These are phyloP conservation scores for Agapornis roseicollis DNA, from an alignment of 2,113 vertebrate genomes.

Conservation along the genomic window DNA sequence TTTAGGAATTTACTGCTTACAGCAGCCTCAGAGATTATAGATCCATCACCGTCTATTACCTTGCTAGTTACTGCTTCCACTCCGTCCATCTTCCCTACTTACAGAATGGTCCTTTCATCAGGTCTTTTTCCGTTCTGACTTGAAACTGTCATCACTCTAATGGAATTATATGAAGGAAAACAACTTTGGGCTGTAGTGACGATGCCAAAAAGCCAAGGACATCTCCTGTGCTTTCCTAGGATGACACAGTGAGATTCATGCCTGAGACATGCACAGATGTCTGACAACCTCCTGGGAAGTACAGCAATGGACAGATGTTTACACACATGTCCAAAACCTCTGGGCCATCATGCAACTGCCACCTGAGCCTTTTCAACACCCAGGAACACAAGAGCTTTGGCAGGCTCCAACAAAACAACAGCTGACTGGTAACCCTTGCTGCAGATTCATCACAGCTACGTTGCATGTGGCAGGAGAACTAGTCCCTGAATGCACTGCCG, in stretches of 20 bases:
- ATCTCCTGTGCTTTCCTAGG: neutral
- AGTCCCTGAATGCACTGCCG: neutral
- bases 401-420: neutral
- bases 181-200: neutral
- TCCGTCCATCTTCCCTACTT: constrained; percentile 53
- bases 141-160: constrained; percentile 65
- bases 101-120: constrained; percentile 47
- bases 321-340: neutral
- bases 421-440: neutral
- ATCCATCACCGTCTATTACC: constrained; percentile 68
- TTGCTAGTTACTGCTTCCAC: constrained; percentile 58
- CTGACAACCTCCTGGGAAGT: neutral
- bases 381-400: neutral
- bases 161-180: constrained; percentile 48
- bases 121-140: constrained; percentile 45
- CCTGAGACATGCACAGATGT: neutral
- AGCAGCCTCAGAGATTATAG: constrained; percentile 59
- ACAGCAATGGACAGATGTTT: neutral
- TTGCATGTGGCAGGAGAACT: accelerated
- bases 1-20: constrained; percentile 68
- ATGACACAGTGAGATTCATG: neutral
- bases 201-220: constrained; percentile 55
- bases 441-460: neutral
- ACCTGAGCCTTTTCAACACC: neutral
- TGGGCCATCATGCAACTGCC: neutral